phyloP scores from a whole-genome alignment of 2,888 invertebrate species.

The Euphydryas editha region DNA sequence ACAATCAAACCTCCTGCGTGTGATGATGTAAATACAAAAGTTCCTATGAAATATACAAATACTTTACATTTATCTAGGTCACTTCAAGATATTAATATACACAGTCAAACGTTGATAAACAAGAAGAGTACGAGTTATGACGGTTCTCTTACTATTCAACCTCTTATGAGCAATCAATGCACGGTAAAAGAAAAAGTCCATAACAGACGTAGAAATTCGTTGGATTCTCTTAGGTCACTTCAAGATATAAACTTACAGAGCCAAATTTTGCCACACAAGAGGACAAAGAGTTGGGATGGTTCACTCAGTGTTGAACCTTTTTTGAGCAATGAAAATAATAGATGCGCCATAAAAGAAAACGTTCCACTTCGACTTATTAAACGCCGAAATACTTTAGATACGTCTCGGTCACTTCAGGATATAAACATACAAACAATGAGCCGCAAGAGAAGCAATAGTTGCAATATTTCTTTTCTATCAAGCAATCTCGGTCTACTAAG shows the following conservation, averaged over 20 bases:
- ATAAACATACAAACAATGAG: slow-evolving; percentile 5
- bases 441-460: slow-evolving; percentile 5
- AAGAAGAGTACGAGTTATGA: slow-evolving; percentile 3
- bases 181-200: slow-evolving; percentile 1
- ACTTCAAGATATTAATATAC: slow-evolving; percentile 5
- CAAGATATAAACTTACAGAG: slow-evolving; percentile 3
- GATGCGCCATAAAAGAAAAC: not conserved
- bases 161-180: not conserved
- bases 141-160: slow-evolving; percentile 4
- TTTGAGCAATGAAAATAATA: slow-evolving; percentile 3
- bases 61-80: slow-evolving; percentile 5
- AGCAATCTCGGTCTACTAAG: slow-evolving; percentile 3
- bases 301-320: not conserved
- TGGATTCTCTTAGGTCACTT: slow-evolving; percentile 3
- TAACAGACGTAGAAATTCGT: not conserved
- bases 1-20: not conserved
- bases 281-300: slow-evolving; percentile 5
- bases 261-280: slow-evolving; percentile 1
- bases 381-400: slow-evolving; percentile 3
- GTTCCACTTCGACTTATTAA: slow-evolving; percentile 3
- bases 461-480: slow-evolving; percentile 4
- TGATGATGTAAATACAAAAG: not conserved
- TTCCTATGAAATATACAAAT: slow-evolving; percentile 3
- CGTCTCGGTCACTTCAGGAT: slow-evolving; percentile 1
- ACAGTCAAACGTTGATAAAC: not conserved